A percentile compares a stretch with the other conserved stretches of the same genome.
phyloP scores from a whole-genome alignment of 2,797 vertebrate genomes.

The Nothura maculosa region DNA sequence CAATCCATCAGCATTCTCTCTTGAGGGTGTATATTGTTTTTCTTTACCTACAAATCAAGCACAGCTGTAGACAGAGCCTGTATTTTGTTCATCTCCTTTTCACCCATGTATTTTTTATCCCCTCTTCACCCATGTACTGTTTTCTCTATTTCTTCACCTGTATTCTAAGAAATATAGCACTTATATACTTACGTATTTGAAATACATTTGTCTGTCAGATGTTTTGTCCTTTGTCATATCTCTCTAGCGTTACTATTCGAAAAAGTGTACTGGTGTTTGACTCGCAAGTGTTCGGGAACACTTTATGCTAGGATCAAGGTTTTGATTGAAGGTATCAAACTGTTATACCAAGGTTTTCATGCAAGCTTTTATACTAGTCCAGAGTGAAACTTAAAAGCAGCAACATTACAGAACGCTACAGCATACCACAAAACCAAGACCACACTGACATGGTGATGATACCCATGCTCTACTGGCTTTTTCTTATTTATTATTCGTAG shows the following conservation, averaged over 20 bases:
- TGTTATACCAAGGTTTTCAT: neutral
- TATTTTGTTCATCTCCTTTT: neutral
- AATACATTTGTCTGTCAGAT: neutral
- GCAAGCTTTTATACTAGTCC: neutral
- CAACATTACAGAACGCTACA: neutral
- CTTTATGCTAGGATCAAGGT: neutral
- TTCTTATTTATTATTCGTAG: neutral
- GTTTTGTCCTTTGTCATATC: neutral
- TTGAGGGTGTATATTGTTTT: neutral
- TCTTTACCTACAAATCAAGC: neutral
- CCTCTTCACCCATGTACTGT: neutral
- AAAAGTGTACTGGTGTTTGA: neutral
- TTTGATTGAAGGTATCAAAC: neutral
- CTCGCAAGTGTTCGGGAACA: neutral
- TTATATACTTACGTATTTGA: neutral
- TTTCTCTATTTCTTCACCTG: neutral
- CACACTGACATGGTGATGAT: neutral
- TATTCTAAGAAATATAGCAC: neutral
- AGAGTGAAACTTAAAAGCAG: neutral
- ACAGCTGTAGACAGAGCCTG: neutral
- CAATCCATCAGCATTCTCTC: neutral
- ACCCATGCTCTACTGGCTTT: neutral
- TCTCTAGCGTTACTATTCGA: neutral
- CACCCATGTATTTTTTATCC: neutral
- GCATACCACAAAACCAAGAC: neutral